Evolutionary conservation across 2,113 vertebrate species (phyloP).

Genomic region (Paralichthys olivaceus): DNA sequence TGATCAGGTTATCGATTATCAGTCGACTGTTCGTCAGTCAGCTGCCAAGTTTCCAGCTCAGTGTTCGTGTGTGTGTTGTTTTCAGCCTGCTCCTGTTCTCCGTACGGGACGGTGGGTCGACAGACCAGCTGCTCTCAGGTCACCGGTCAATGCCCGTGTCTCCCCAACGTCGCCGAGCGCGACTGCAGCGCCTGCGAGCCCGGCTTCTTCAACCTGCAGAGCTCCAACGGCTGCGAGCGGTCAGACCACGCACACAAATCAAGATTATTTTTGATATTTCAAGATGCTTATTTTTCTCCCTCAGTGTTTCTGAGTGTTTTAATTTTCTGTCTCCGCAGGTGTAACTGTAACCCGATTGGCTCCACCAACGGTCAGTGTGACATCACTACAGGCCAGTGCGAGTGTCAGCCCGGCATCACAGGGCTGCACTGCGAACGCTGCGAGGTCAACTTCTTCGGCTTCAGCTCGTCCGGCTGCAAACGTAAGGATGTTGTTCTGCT

Average conservation of each 20-base stretch:
- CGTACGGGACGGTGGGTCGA: slow-evolving; percentile 82
- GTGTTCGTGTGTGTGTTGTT: background rate
- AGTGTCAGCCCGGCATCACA: slow-evolving; percentile 92
- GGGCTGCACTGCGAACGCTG: slow-evolving; percentile 91
- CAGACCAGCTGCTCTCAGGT: slow-evolving; percentile 87
- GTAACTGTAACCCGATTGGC: slow-evolving; percentile 90
- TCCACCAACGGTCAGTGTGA: slow-evolving; percentile 95
- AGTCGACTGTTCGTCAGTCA: too few species aligned
- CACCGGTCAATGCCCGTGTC: slow-evolving; percentile 93
- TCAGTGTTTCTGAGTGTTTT: background rate
- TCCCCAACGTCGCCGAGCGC: slow-evolving; percentile 86
- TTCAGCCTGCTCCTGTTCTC: slow-evolving; percentile 91
- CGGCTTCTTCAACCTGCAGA: slow-evolving; percentile 94
- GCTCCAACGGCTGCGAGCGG: slow-evolving; percentile 90
- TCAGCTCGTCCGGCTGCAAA: slow-evolving; percentile 94
- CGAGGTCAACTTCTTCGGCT: slow-evolving; percentile 94
- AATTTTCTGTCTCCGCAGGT: slow-evolving; percentile 76
- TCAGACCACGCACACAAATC: slow-evolving; percentile 52
- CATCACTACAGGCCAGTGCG: slow-evolving; percentile 90
- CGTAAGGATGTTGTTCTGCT: slow-evolving; percentile 83
- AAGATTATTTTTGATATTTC: too few species aligned
- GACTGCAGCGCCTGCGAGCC: slow-evolving; percentile 91
- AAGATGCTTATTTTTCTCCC: background rate
- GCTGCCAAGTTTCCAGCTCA: too few species aligned
- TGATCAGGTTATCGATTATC: too few species aligned